These are phyloP conservation scores for Pseudomugil tenellus DNA, from an alignment of 2,797 vertebrate species.

Conservation along the genomic window DNA sequence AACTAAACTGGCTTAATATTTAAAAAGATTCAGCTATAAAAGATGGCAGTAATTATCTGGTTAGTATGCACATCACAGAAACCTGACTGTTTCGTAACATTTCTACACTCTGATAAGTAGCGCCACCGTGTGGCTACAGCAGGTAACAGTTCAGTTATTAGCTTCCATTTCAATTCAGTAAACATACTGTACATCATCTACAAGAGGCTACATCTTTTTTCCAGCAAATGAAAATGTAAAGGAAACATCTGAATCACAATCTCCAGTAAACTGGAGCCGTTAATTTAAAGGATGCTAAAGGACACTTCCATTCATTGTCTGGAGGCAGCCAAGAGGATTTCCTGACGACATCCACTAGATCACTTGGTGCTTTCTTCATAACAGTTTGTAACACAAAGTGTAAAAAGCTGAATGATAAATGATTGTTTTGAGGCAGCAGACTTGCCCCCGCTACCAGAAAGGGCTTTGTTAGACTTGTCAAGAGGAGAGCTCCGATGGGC, in stretches of 20 bases:
- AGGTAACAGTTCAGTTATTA: not conserved
- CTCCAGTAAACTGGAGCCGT: conserved; percentile 14
- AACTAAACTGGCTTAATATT: conserved; percentile 9
- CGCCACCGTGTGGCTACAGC: conserved; percentile 71
- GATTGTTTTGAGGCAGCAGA: conserved; percentile 18
- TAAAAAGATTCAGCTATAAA: conserved; percentile 11
- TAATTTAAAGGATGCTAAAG: conserved; percentile 61
- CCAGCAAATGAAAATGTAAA: conserved; percentile 20
- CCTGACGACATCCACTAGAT: conserved; percentile 65
- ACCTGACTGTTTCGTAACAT: conserved; percentile 36
- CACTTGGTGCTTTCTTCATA: conserved; percentile 41
- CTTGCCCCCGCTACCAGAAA: not conserved
- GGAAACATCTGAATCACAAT: conserved; percentile 27
- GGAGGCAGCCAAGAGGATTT: conserved; percentile 71
- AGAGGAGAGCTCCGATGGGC: conserved; percentile 18
- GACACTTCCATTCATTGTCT: conserved; percentile 79
- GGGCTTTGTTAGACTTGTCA: conserved; percentile 16
- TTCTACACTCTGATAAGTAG: conserved; percentile 50
- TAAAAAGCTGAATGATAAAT: conserved; percentile 13
- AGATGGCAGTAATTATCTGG: conserved; percentile 32
- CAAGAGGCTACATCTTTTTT: conserved; percentile 15
- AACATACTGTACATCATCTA: conserved; percentile 6
- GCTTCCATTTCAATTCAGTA: conserved; percentile 20
- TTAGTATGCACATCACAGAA: conserved; percentile 61
- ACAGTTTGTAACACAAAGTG: conserved; percentile 4